A percentile compares a stretch with the other conserved stretches of the same genome.
Conservation (phyloP, 2,888 invertebrate genomes). For the Octodonta nipae region DNA sequence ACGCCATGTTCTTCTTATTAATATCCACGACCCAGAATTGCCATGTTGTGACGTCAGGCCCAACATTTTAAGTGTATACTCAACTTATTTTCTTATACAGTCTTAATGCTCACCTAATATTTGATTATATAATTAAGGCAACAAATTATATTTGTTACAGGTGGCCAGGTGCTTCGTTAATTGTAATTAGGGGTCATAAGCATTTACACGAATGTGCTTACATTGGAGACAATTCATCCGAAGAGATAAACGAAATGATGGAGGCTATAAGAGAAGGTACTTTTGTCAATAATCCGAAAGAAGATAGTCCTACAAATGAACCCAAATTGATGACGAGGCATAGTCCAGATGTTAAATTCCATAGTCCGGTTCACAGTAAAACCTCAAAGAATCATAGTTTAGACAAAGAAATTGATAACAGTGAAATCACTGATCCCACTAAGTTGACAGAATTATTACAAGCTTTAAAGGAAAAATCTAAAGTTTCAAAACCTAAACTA, state of each 20-base stretch:
- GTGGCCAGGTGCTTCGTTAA: conserved; percentile 62
- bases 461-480: conserved; percentile 18
- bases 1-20: too few relatives aligned
- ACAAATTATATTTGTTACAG: conserved; percentile 39
- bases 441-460: conserved; percentile 26
- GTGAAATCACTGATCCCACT: conserved; percentile 29
- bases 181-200: conserved; percentile 63
- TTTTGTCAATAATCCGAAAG: conserved; percentile 20
- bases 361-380: conserved; percentile 38
- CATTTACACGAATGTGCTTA: conserved; percentile 68
- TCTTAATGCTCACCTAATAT: too few relatives aligned
- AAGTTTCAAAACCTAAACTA: conserved; percentile 1
- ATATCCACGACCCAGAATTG: too few relatives aligned
- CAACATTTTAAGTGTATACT: too few relatives aligned
- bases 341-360: conserved; percentile 47
- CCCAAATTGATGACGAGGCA: conserved; percentile 52
- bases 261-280: conserved; percentile 27
- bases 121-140: too few relatives aligned
- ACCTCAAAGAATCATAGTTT: conserved; percentile 17
- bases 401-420: conserved; percentile 14
- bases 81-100: too few relatives aligned
- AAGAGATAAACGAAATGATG: conserved; percentile 51
- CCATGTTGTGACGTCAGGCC: too few relatives aligned
- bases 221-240: conserved; percentile 67
- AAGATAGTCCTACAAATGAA: conserved; percentile 43